Conservation (phyloP, 2,888 invertebrate genomes). For the Machimus atricapillus region DNA sequence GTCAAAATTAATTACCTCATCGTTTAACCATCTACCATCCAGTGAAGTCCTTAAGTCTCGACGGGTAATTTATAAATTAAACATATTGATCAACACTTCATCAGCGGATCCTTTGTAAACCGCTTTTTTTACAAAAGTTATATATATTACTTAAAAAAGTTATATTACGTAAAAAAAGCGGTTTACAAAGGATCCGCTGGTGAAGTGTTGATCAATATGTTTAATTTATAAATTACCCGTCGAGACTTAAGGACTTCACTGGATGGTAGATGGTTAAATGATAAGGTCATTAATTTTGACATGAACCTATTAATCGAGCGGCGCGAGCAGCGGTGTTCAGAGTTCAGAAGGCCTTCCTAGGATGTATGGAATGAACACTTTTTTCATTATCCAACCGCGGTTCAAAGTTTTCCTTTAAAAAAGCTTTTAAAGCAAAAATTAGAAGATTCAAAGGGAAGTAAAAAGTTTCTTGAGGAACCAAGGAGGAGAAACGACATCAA, state of each 20-base stretch:
- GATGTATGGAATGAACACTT: conserved; percentile 92
- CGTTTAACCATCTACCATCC: conserved; percentile 93
- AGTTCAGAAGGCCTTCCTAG: conserved; percentile 70
- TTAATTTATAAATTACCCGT: conserved; percentile 72
- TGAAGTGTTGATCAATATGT: conserved; percentile 64
- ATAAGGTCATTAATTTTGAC: conserved; percentile 96
- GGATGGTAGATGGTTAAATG: conserved; percentile 93
- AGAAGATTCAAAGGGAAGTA: too few relatives aligned
- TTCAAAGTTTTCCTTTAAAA: too few relatives aligned
- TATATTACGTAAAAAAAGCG: conserved; percentile 70
- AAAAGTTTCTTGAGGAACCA: too few relatives aligned
- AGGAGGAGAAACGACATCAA: too few relatives aligned
- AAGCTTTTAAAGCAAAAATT: too few relatives aligned
- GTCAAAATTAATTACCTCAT: conserved; percentile 96
- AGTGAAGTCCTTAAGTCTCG: conserved; percentile 83
- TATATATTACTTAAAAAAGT: too few relatives aligned
- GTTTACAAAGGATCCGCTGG: conserved; percentile 68
- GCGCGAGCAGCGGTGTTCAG: conserved; percentile 65
- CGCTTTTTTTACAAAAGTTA: conserved; percentile 67
- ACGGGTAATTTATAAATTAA: conserved; percentile 72
- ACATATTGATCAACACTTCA: conserved; percentile 64
- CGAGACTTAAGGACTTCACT: conserved; percentile 83
- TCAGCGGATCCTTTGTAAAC: conserved; percentile 68
- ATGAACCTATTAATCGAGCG: conserved; percentile 90
- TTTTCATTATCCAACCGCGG: conserved; percentile 94